Conservation (phyloP, 2,797 vertebrate genomes). For the Sebastes umbrosus region DNA sequence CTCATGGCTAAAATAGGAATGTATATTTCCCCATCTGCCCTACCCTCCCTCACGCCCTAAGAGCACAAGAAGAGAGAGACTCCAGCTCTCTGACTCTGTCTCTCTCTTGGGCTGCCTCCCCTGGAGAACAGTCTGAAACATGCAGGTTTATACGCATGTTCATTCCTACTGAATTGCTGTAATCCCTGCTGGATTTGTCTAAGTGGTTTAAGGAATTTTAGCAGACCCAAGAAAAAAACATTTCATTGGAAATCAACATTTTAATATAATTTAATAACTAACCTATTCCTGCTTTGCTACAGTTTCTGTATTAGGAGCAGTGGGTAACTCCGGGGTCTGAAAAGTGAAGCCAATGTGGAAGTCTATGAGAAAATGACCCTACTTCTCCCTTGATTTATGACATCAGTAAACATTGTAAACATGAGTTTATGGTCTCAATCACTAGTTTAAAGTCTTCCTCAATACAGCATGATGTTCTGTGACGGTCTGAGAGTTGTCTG, state of each 20-base stretch:
- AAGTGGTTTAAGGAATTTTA: conserved; percentile 27
- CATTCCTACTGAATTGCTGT: conserved; percentile 17
- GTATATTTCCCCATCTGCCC: conserved; percentile 49
- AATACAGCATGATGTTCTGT: no score
- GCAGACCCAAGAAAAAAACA: background rate
- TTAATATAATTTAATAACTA: conserved; percentile 47
- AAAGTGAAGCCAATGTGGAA: no score
- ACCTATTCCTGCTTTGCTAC: background rate
- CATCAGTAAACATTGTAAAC: conserved; percentile 5
- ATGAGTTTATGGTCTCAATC: no score
- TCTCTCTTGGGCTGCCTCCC: background rate
- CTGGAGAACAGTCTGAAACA: conserved; percentile 12
- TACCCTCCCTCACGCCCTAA: conserved; percentile 1
- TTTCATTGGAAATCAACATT: conserved; percentile 47
- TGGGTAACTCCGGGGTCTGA: no score
- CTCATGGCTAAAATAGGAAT: conserved; percentile 77
- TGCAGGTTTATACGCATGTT: background rate
- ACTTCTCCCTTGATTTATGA: no score
- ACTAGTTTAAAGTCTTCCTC: no score
- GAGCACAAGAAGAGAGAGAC: conserved; percentile 34
- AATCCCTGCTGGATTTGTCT: conserved; percentile 33
- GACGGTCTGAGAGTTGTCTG: no score
- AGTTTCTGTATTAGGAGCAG: conserved; percentile 6
- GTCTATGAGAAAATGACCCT: no score
- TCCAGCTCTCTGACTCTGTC: conserved; percentile 5